phyloP scores from a whole-genome alignment of 30 jellyfish, hydroid and myxozoan genomes.

The Nemopilema nomurai region DNA sequence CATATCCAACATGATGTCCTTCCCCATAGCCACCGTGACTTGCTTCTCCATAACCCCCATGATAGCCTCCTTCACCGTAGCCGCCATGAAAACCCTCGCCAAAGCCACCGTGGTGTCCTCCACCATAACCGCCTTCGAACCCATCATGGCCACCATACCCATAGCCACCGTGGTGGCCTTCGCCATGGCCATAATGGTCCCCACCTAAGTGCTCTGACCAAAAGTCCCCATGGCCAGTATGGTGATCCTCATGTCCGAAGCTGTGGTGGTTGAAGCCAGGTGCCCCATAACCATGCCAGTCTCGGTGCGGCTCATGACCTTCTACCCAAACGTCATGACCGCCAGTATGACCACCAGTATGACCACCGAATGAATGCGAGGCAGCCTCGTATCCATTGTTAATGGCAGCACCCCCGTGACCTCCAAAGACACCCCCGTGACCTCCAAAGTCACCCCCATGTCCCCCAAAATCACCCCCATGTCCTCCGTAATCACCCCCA shows the following conservation, averaged over 20 bases:
- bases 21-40: conserved; percentile 6
- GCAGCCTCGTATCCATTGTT: neutral
- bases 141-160: conserved; percentile 28
- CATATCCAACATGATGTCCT: conserved; percentile 1
- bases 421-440: conserved; percentile 2
- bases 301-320: conserved; percentile 32
- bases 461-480: conserved; percentile 1
- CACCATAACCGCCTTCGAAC: neutral
- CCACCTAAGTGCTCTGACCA: neutral
- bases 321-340: conserved; percentile 34
- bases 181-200: conserved; percentile 9
- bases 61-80: conserved; percentile 3
- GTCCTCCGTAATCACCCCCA: neutral
- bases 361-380: neutral
- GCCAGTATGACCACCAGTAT: neutral
- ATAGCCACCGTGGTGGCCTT: conserved; percentile 14
- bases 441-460: conserved; percentile 18
- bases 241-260: conserved; percentile 4
- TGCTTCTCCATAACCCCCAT: conserved; percentile 26
- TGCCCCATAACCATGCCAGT: conserved; percentile 48
- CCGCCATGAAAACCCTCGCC: conserved; percentile 8
- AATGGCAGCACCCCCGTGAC: conserved; percentile 1
- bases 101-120: neutral
- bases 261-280: conserved; percentile 10
- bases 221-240: neutral